A percentile compares a stretch with the other conserved stretches of the same genome.
Evolutionary conservation across 2,113 vertebrate genomes (phyloP).

Genomic region (Amazona guildingii): DNA sequence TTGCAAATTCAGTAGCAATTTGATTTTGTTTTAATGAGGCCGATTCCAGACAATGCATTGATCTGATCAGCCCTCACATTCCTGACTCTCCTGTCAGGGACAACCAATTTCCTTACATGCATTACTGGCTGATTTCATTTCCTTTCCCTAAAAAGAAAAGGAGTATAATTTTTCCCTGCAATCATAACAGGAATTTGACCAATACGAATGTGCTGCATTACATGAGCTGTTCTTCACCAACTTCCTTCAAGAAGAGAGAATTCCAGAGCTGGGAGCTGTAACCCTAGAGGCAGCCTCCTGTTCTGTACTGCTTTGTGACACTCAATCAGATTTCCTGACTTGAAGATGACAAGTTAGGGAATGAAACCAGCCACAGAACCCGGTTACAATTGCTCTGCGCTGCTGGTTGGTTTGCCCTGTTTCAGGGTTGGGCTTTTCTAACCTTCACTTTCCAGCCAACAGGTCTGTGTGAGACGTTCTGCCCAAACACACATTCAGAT

Average conservation of each 20-base stretch:
- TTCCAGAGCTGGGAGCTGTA: slow-evolving; percentile 4
- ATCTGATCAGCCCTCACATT: slow-evolving; percentile 20
- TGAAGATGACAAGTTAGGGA: slow-evolving; percentile 1
- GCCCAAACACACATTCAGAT: not conserved
- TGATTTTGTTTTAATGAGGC: slow-evolving; percentile 16
- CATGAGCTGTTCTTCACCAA: not conserved
- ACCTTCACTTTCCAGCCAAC: not conserved
- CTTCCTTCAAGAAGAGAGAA: not conserved
- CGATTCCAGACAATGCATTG: not conserved
- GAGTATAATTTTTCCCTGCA: slow-evolving; percentile 5
- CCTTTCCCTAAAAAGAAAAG: not conserved
- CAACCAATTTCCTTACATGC: not conserved
- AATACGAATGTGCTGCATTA: not conserved
- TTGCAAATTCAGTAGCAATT: not conserved
- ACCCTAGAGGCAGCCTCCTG: not conserved
- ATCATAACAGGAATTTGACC: slow-evolving; percentile 20
- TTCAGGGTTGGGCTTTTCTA: not conserved
- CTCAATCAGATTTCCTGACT: not conserved
- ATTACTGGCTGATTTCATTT: slow-evolving; percentile 23
- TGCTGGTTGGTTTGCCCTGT: not conserved
- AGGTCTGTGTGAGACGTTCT: not conserved
- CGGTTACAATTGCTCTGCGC: not conserved
- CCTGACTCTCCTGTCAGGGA: not conserved
- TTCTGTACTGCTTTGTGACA: not conserved
- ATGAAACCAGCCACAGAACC: slow-evolving; percentile 12